Percentiles rank a stretch among this genome's conserved stretches.
Evolutionary conservation across 2,113 vertebrate species (phyloP).

Genomic region (Campylomormyrus numenius): DNA sequence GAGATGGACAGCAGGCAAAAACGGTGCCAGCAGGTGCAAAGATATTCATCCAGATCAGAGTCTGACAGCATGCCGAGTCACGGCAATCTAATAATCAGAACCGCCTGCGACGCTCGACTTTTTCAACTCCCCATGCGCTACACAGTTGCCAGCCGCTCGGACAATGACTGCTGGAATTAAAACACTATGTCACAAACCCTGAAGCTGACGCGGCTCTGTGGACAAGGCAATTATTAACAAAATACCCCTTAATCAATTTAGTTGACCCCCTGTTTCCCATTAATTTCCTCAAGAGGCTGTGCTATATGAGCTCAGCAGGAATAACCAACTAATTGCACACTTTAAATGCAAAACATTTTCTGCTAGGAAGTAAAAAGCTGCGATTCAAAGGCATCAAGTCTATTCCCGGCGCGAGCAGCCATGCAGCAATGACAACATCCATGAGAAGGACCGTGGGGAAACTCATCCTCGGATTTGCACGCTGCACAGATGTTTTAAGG

Average conservation of each 20-base stretch:
- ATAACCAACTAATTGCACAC: constrained; percentile 58
- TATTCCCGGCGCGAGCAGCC: background rate
- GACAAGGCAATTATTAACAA: constrained; percentile 18
- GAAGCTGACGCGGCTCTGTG: background rate
- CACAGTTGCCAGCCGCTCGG: background rate
- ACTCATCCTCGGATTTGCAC: background rate
- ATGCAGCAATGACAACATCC: background rate
- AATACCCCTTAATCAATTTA: constrained; percentile 13
- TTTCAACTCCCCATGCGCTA: background rate
- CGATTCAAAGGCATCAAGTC: constrained; percentile 38
- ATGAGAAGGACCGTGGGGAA: background rate
- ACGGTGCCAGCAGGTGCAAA: background rate
- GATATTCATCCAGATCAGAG: background rate
- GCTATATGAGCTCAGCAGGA: constrained; percentile 54
- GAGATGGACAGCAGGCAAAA: background rate
- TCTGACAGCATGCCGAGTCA: background rate
- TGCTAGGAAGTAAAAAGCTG: constrained; percentile 51
- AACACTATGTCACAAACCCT: constrained; percentile 1
- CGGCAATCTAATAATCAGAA: background rate
- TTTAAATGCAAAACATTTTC: constrained; percentile 62
- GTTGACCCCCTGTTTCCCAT: constrained; percentile 21
- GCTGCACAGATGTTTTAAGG: background rate
- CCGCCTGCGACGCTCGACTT: background rate
- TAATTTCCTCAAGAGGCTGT: constrained; percentile 33
- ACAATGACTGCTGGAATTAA: constrained; percentile 10